Conservation (phyloP, 2,113 vertebrate genomes). For the Hippoglossus stenolepis region DNA sequence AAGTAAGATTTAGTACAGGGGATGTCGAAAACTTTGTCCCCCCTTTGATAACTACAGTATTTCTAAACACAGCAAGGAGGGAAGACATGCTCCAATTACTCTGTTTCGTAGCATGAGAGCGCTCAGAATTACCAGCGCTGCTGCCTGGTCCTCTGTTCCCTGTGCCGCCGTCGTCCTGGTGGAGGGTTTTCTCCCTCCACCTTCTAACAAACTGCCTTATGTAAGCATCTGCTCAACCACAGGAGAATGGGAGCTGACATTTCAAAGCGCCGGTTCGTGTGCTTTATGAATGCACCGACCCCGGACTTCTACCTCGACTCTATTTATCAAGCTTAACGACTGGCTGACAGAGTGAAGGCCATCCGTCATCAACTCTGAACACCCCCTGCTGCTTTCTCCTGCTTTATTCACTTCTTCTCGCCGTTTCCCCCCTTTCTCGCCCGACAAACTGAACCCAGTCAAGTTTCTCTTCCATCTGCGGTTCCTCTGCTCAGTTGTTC, state of each 20-base stretch:
- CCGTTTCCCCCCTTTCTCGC: slow-evolving; percentile 11
- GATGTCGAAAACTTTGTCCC: slow-evolving; percentile 35
- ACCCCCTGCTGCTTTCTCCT: slow-evolving; percentile 30
- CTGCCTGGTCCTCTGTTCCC: slow-evolving; percentile 33
- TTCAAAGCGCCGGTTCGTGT: slow-evolving; percentile 67
- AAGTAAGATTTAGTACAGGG: slow-evolving; percentile 32
- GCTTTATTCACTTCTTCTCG: slow-evolving; percentile 23
- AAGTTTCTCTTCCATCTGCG: slow-evolving; percentile 47
- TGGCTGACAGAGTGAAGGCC: slow-evolving; percentile 79
- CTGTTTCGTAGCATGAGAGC: slow-evolving; percentile 53
- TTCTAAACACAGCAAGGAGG: slow-evolving; percentile 52
- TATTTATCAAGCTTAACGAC: slow-evolving; percentile 79
- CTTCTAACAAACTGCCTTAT: slow-evolving; percentile 76
- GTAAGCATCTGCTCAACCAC: slow-evolving; percentile 78
- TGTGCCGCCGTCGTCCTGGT: slow-evolving; percentile 42
- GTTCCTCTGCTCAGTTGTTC: slow-evolving; percentile 26
- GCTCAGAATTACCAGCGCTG: slow-evolving; percentile 35
- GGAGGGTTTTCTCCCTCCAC: slow-evolving; percentile 52
- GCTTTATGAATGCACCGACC: slow-evolving; percentile 62
- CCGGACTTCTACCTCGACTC: slow-evolving; percentile 68
- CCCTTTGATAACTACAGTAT: slow-evolving; percentile 43
- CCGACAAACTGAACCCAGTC: slow-evolving; percentile 35
- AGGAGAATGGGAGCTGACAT: slow-evolving; percentile 76
- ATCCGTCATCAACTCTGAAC: slow-evolving; percentile 75
- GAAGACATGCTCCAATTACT: slow-evolving; percentile 63